These are phyloP conservation scores for Eurypyga helias DNA, from an alignment of 2,113 vertebrate species.

Conservation along the genomic window DNA sequence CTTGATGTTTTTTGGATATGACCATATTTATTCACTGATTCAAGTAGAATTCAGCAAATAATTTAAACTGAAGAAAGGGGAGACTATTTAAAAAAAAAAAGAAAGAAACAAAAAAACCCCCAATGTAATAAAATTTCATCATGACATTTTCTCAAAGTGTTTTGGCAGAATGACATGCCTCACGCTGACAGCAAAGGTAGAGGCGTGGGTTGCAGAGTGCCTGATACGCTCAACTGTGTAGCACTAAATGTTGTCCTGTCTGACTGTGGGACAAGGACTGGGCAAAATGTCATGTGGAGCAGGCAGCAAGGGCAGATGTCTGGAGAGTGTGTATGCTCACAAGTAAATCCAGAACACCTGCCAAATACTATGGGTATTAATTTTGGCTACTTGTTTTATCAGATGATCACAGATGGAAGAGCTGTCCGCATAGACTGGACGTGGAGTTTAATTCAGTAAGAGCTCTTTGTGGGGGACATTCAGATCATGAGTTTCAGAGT, in stretches of 20 bases:
- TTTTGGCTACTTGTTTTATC: constrained; percentile 49
- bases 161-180: not conserved
- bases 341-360: constrained; percentile 29
- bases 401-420: constrained; percentile 22
- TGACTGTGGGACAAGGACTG: not conserved
- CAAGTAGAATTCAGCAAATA: not conserved
- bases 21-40: constrained; percentile 6
- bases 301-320: constrained; percentile 46
- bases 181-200: not conserved
- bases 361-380: constrained; percentile 22
- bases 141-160: constrained; percentile 10
- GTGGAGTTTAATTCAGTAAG: not conserved
- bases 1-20: not conserved
- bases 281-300: not conserved
- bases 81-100: not conserved
- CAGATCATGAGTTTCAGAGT: not conserved
- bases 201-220: not conserved
- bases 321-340: not conserved
- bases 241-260: not conserved
- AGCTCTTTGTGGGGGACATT: not conserved
- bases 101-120: too few species aligned
- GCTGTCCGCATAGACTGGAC: not conserved
- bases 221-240: not conserved
- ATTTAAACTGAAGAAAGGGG: not conserved
- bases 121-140: constrained; percentile 41